Percentiles rank a stretch among this genome's conserved stretches.
phyloP scores from a whole-genome alignment of 1,140 invertebrate species.

The Sogatella furcifera region DNA sequence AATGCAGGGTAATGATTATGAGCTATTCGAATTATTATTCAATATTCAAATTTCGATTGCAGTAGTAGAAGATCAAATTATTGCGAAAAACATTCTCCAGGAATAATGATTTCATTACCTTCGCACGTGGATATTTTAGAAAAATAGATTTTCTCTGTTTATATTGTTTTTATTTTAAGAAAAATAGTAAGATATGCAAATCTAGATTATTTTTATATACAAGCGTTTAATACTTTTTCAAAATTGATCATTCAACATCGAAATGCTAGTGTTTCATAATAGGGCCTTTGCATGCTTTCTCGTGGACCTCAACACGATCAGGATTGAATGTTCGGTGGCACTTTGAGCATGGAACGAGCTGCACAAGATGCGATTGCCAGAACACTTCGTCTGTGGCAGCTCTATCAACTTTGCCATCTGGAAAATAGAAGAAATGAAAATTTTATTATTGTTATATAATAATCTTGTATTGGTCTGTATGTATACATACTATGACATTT shows the following conservation, averaged over 20 bases:
- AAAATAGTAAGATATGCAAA: neutral
- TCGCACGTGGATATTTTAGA: neutral
- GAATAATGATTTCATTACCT: too few species aligned
- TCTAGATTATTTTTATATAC: neutral
- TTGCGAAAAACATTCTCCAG: too few species aligned
- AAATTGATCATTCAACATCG: neutral
- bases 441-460: too few species aligned
- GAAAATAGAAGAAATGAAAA: conserved; percentile 15
- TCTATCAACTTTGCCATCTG: conserved; percentile 38
- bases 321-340: conserved; percentile 58
- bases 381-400: conserved; percentile 40
- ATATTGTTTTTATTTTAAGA: neutral
- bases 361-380: conserved; percentile 43
- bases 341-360: conserved; percentile 50
- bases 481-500: too few species aligned
- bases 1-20: too few species aligned
- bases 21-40: too few species aligned
- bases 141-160: neutral
- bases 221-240: too few species aligned
- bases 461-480: too few species aligned
- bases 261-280: neutral
- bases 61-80: too few species aligned
- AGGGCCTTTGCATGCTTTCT: conserved; percentile 44
- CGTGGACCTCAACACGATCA: conserved; percentile 52
- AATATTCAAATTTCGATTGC: too few species aligned